A percentile compares a stretch with the other conserved stretches of the same genome.
Evolutionary conservation across 2,797 vertebrate species (phyloP).

Genomic region (Microctenopoma stevenorrisi): DNA sequence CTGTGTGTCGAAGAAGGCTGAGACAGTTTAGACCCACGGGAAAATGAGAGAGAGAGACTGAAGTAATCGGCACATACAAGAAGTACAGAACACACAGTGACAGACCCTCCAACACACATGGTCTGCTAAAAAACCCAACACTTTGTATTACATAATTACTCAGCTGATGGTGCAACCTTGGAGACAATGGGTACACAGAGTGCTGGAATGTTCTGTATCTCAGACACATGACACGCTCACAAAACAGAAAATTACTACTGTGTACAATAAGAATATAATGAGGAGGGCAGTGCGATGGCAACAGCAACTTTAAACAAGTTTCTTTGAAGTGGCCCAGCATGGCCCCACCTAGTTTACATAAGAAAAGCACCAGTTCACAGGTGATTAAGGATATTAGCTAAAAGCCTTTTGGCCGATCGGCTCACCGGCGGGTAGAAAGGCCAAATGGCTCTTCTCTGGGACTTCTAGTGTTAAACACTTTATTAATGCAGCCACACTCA

Average conservation of each 20-base stretch:
- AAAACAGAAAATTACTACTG: constrained; percentile 18
- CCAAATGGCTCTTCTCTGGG: too few species aligned
- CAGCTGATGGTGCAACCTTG: constrained; percentile 33
- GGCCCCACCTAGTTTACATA: too few species aligned
- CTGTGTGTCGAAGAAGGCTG: background rate
- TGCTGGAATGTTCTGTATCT: constrained; percentile 64
- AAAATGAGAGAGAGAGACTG: background rate
- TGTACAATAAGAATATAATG: constrained; percentile 7
- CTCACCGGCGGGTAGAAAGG: too few species aligned
- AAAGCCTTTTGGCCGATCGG: too few species aligned
- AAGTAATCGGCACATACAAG: constrained; percentile 18
- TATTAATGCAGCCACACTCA: background rate
- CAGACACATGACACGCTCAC: constrained; percentile 36
- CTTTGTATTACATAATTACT: constrained; percentile 50
- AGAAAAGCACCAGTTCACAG: too few species aligned
- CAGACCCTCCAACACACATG: constrained; percentile 19
- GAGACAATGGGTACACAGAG: constrained; percentile 51
- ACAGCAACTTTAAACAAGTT: background rate
- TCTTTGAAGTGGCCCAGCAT: too few species aligned
- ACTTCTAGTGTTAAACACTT: background rate
- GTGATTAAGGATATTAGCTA: too few species aligned
- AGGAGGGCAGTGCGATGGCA: constrained; percentile 10
- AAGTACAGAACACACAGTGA: constrained; percentile 19
- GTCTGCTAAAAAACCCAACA: constrained; percentile 20
- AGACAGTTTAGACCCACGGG: background rate